These are phyloP conservation scores for Leptonema lineaticorne DNA, from an alignment of 1,140 invertebrate species.

Conservation along the genomic window DNA sequence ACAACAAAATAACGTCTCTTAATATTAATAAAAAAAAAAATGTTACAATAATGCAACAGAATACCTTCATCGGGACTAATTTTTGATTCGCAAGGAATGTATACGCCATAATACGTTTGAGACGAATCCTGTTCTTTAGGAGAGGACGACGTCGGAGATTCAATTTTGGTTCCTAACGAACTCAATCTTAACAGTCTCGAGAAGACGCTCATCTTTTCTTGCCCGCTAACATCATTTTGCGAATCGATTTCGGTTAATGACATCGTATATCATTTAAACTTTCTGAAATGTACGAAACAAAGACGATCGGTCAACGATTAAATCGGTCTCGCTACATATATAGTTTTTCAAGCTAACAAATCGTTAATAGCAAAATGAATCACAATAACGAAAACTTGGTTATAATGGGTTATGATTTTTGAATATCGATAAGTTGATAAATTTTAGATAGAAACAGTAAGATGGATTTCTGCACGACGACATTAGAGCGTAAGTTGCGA, in stretches of 20 bases:
- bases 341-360: neutral
- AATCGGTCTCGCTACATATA: too few relatives aligned
- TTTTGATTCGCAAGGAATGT: conserved; percentile 55
- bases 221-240: neutral
- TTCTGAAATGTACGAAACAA: neutral
- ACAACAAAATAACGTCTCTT: too few relatives aligned
- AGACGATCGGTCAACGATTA: too few relatives aligned
- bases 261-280: neutral
- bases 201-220: conserved; percentile 34
- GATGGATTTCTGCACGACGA: too few relatives aligned
- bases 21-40: neutral
- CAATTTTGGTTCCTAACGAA: conserved; percentile 32
- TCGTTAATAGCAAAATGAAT: neutral
- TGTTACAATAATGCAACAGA: neutral
- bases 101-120: conserved; percentile 53
- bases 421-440: too few relatives aligned
- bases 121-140: conserved; percentile 44
- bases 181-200: conserved; percentile 35
- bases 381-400: neutral
- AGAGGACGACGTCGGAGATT: neutral
- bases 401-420: too few relatives aligned
- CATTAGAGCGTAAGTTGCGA: too few relatives aligned
- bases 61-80: conserved; percentile 55
- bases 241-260: neutral
- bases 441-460: too few relatives aligned